Base-by-base conservation (phyloP, 1,140 invertebrate species). In the Drosophila novamexicana region DNA sequence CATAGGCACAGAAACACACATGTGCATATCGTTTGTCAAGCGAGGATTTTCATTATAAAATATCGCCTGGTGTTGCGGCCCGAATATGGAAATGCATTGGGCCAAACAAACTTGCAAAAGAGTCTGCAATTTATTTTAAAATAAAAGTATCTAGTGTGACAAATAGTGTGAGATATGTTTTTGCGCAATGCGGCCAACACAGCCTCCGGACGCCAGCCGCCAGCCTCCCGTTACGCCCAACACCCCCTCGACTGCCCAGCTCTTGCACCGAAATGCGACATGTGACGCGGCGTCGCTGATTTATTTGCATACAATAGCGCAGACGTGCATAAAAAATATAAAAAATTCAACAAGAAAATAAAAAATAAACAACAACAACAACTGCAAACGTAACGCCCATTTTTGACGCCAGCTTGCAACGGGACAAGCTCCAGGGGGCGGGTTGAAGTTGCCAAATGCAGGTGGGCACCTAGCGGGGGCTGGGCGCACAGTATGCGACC, bases 21-120 rank as follows among this genome's bases (percentile, higher is more conserved):
- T 34, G 45, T 49, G 64, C 74, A 77, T 50, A 61, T 70, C 67
- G 69, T 73, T 64, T 74, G 65, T 71, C 77, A 73, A 73, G 64
- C 50, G 71, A 80, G 86, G 81, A 85, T 90, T 91, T 91, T 79
- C 85, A 90, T 91, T 91, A 91, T 91, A 91, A 91, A 88, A 91
- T 91, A 91, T 91, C 66, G 68, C 70, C 44, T 71, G 56, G 67
- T 52, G 56, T 29, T 52, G 72, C 49, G 58, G 49, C 66, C 29
- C 65, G 45, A 58, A 70, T 71, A 71, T 65, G 73, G 54, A 75
- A 75, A 75, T 71, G 39, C 59, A 71, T 61, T 56, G 61, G 61
- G 49, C 59, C 52, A 66, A 56, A 52, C 63, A 70, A 81, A 85
- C 66, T 77, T 61, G 77, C 80, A 78, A 89, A 89, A 89, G 85